A percentile compares a stretch with the other conserved stretches of the same genome.
Evolutionary conservation across 2,113 vertebrate species (phyloP).

Genomic region (Pterocles burchelli): DNA sequence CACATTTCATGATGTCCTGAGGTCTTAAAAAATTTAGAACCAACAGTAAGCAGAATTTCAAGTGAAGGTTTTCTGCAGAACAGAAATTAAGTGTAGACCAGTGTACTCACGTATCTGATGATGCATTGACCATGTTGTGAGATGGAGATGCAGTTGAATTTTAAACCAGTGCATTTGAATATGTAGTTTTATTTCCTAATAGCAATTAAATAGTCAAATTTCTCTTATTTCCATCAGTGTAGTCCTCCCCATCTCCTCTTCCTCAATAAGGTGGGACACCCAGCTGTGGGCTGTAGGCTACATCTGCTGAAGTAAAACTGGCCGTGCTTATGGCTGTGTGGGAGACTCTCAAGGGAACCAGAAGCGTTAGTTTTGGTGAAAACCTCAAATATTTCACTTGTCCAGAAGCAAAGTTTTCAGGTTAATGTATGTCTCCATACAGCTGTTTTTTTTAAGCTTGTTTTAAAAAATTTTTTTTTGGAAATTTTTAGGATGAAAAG

Average conservation of each 20-base stretch:
- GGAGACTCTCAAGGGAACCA: neutral
- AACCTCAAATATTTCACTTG: neutral
- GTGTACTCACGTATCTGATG: neutral
- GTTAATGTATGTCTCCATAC: neutral
- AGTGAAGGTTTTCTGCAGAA: neutral
- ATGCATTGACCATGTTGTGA: neutral
- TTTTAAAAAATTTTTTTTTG: neutral
- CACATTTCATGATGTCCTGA: neutral
- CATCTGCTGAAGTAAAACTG: neutral
- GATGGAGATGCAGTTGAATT: neutral
- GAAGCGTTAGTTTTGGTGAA: neutral
- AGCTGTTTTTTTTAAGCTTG: neutral
- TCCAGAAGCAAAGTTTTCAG: neutral
- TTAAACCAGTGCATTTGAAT: neutral
- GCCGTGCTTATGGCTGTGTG: neutral
- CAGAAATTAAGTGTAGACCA: neutral
- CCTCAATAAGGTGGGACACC: fast-evolving
- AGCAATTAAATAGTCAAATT: neutral
- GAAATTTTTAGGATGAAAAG: neutral
- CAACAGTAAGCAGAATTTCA: neutral
- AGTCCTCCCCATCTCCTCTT: neutral
- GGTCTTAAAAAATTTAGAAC: neutral
- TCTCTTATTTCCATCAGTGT: neutral
- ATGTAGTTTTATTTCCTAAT: neutral
- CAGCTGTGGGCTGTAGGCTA: neutral